Evolutionary conservation across 2,113 vertebrate species (phyloP).

Genomic region (Centrocercus urophasianus): DNA sequence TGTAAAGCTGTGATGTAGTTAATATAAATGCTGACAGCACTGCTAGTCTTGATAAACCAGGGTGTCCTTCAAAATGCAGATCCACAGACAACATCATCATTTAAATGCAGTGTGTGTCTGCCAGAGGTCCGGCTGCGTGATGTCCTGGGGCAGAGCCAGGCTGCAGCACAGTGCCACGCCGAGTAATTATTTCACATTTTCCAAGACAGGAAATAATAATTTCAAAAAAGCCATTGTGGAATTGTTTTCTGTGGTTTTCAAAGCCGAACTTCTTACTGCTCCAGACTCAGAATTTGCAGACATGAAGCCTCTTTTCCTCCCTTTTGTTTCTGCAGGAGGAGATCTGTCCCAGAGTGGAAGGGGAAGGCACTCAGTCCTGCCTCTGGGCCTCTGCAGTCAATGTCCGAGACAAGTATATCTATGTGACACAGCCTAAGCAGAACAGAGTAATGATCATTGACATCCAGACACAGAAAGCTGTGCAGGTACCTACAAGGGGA

Average conservation of each 20-base stretch:
- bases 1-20: background rate
- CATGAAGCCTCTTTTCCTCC: constrained; percentile 43
- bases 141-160: background rate
- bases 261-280: background rate
- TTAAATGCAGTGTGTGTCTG: constrained; percentile 2
- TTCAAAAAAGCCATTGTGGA: background rate
- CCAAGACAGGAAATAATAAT: background rate
- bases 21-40: constrained; percentile 23
- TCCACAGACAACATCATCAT: background rate
- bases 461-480: constrained; percentile 90
- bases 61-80: background rate
- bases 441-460: constrained; percentile 90
- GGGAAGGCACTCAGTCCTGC: constrained; percentile 80
- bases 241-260: background rate
- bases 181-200: too few relatives aligned
- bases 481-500: constrained; percentile 84
- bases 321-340: constrained; percentile 83
- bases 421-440: constrained; percentile 88
- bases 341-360: constrained; percentile 87
- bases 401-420: constrained; percentile 92
- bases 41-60: background rate
- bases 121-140: constrained; percentile 14
- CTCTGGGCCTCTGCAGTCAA: constrained; percentile 93
- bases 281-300: background rate
- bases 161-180: background rate